Conservation (phyloP, 1,140 invertebrate genomes). For the Leguminivora glycinivorella region DNA sequence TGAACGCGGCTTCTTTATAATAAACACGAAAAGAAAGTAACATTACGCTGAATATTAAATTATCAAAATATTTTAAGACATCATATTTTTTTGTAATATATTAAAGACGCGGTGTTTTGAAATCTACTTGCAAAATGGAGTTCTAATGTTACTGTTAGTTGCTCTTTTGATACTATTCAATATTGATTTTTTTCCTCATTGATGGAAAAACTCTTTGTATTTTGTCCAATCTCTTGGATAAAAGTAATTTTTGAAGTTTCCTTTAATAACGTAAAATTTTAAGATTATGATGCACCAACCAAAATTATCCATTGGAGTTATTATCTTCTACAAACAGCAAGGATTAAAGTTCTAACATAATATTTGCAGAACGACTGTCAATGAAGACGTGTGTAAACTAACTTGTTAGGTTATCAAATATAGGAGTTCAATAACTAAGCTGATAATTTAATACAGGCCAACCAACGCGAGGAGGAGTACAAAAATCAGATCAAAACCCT, state of each 20-base stretch:
- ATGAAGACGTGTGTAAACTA: slow-evolving; percentile 17
- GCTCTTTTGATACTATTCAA: background rate
- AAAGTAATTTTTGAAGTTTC: background rate
- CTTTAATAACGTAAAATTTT: slow-evolving; percentile 4
- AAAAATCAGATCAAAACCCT: slow-evolving; percentile 99
- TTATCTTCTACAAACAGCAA: slow-evolving; percentile 3
- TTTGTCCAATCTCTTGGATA: background rate
- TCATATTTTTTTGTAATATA: no score
- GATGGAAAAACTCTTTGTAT: background rate
- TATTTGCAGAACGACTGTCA: background rate
- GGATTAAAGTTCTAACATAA: background rate
- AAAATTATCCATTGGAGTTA: slow-evolving; percentile 25
- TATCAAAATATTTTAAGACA: no score
- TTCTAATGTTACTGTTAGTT: background rate
- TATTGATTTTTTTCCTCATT: background rate
- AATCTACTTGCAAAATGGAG: background rate
- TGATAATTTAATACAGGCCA: slow-evolving; percentile 87
- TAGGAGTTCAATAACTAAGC: slow-evolving; percentile 36
- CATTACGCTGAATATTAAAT: no score
- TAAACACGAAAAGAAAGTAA: background rate
- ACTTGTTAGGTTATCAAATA: slow-evolving; percentile 21
- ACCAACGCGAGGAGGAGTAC: slow-evolving; percentile 99
- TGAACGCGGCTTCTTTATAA: background rate
- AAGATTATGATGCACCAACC: slow-evolving; percentile 69
- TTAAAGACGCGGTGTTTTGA: background rate